A percentile compares a stretch with the other conserved stretches of the same genome.
Evolutionary conservation across 2,113 vertebrate species (phyloP).

Genomic region (Tetraodon nigroviridis): DNA sequence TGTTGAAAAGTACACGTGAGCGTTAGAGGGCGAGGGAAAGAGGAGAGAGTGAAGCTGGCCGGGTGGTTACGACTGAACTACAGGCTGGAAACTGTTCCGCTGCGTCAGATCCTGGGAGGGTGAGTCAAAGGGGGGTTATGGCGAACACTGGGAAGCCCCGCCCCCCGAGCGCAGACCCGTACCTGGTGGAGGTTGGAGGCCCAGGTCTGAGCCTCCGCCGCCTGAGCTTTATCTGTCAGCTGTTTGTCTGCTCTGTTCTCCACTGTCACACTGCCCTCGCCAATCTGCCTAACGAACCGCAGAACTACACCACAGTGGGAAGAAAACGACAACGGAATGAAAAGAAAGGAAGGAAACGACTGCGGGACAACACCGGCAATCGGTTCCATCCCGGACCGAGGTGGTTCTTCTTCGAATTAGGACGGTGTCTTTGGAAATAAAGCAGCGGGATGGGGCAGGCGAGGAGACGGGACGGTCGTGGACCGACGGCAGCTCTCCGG

Average conservation of each 20-base stretch:
- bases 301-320: constrained; percentile 88
- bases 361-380: constrained; percentile 55
- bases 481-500: constrained; percentile 1
- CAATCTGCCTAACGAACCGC: constrained; percentile 98
- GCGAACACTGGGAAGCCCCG: constrained; percentile 31
- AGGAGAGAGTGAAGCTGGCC: too few species aligned
- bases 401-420: constrained; percentile 3
- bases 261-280: constrained; percentile 89
- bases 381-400: constrained; percentile 17
- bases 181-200: constrained; percentile 97
- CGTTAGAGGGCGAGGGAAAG: constrained; percentile 35
- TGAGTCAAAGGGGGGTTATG: constrained; percentile 48
- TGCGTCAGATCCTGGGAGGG: constrained; percentile 45
- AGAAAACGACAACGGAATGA: background rate
- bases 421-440: background rate
- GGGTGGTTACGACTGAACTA: too few species aligned
- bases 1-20: constrained; percentile 52
- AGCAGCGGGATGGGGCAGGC: constrained; percentile 8
- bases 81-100: constrained; percentile 59
- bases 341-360: constrained; percentile 42
- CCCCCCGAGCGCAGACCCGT: constrained; percentile 70
- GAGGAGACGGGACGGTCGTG: constrained; percentile 47
- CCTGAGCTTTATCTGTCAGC: constrained; percentile 80
- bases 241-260: constrained; percentile 79
- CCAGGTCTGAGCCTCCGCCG: constrained; percentile 94